Base-by-base conservation (phyloP, 1,140 invertebrate species). In the Cyclargus thomasi region DNA sequence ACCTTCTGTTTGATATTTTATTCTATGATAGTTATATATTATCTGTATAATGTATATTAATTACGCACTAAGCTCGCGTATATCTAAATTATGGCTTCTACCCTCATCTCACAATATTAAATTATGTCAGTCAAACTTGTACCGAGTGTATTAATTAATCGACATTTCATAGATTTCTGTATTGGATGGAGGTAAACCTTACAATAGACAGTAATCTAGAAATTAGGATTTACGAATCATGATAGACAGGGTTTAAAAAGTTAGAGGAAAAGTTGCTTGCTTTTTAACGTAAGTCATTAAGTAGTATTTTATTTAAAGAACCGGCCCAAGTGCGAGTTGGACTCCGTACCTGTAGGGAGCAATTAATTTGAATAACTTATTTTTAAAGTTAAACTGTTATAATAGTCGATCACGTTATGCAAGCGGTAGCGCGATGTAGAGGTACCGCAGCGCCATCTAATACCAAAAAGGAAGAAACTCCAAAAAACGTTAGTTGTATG, bases 71-170 rank as follows among this genome's bases (percentile, higher is more conserved):
- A 59, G 55, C 20, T 59, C 55, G 11, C 10, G 55, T 20, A 59
- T 20, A 59, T 59, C 17, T 59, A 22, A 66, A 67, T 39, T 23
- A 11, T 39, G 23, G 55, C 6, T 67, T 68, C 14, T 64, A 69
- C 64, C 68, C 68, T 69, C 64, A 69, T 69, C 68, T 65, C 64
- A 65, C 39, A 69, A 62, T 65, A 69, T 69, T 69, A 57, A 62
- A 69, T 69, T 65, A 65, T 64, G 68, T 65, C 68, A 65, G 55
- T 65, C 68, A 69, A 64, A 65, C 17, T 65, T 69, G 65, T 53
- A 21, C 22, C 17, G 65, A 18, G 47, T 53, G 53, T 36, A 59
- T 62, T 21, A 62, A 65, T 59, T 18, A 35, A 62, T 67, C 57
- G 65, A 67, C 18, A 55, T 36, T 35, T 67, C 22, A 36, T 14